Percentiles rank a stretch among this genome's conserved stretches.
phyloP scores from a whole-genome alignment of 2,797 vertebrate species.

The Urosaurus nigricauda region DNA sequence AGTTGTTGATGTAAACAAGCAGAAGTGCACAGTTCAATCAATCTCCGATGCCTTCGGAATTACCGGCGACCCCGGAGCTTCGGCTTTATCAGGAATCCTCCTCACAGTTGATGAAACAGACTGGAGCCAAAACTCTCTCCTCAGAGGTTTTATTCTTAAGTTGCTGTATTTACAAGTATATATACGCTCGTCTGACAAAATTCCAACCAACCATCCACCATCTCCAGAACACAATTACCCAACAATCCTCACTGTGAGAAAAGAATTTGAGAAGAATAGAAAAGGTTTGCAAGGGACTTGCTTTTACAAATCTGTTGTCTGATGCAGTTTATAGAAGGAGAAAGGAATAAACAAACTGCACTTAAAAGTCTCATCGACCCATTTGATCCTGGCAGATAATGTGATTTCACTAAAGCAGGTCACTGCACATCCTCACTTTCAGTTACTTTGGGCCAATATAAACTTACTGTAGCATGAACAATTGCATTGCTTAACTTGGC shows the following conservation, averaged over 20 bases:
- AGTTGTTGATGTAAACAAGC: too few relatives aligned
- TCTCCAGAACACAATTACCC: too few relatives aligned
- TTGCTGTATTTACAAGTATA: too few relatives aligned
- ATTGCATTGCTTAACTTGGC: conserved; percentile 58
- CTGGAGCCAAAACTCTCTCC: too few relatives aligned
- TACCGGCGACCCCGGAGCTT: too few relatives aligned
- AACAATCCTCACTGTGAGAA: conserved; percentile 1
- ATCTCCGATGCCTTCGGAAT: too few relatives aligned
- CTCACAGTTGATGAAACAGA: too few relatives aligned
- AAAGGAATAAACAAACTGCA: conserved; percentile 54
- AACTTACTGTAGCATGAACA: conserved; percentile 68
- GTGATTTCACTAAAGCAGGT: conserved; percentile 70
- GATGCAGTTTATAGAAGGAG: conserved; percentile 50
- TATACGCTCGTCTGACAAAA: too few relatives aligned
- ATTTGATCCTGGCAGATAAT: conserved; percentile 62
- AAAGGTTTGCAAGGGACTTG: conserved; percentile 19
- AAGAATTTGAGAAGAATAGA: background rate
- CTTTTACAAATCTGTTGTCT: conserved; percentile 47
- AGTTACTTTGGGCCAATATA: conserved; percentile 71
- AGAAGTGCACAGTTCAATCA: too few relatives aligned
- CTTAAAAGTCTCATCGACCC: conserved; percentile 54
- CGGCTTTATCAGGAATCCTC: too few relatives aligned
- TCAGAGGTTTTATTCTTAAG: too few relatives aligned
- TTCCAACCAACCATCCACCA: too few relatives aligned
- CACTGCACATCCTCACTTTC: conserved; percentile 66